Evolutionary conservation across 2,888 invertebrate species (phyloP).

Genomic region (Ophion ellenae): DNA sequence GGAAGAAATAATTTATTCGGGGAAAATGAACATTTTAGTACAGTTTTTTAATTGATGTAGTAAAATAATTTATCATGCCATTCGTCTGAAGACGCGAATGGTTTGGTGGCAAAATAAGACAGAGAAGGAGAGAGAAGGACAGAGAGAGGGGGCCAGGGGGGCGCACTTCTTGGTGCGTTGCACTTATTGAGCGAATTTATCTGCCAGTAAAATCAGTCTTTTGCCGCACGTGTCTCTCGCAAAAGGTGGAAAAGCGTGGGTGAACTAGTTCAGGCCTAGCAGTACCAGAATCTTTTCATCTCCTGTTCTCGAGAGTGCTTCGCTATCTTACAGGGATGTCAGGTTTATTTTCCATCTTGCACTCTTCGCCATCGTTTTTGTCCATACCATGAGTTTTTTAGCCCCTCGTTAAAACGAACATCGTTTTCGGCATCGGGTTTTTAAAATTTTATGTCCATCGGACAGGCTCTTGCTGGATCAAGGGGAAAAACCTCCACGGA

Average conservation of each 20-base stretch:
- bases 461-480: neutral
- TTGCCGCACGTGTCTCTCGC: neutral
- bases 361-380: too few species aligned
- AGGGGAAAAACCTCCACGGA: too few species aligned
- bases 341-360: slow-evolving; percentile 27
- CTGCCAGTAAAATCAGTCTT: slow-evolving; percentile 40
- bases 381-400: too few species aligned
- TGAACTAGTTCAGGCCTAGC: slow-evolving; percentile 66
- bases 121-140: slow-evolving; percentile 11
- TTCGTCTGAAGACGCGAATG: neutral
- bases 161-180: slow-evolving; percentile 8
- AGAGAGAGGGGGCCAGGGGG: neutral
- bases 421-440: too few species aligned
- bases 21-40: too few species aligned
- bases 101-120: neutral
- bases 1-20: too few species aligned
- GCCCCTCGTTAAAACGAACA: too few species aligned
- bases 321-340: slow-evolving; percentile 39
- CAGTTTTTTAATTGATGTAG: too few species aligned
- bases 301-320: slow-evolving; percentile 5
- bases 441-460: too few species aligned
- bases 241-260: slow-evolving; percentile 67
- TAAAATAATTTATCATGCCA: too few species aligned
- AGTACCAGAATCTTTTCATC: slow-evolving; percentile 51
- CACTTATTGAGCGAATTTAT: slow-evolving; percentile 64